Evolutionary conservation across 2,113 vertebrate genomes (phyloP), one percentile per base, ranked within the genome.

Genomic region (Sialia sialis): DNA sequence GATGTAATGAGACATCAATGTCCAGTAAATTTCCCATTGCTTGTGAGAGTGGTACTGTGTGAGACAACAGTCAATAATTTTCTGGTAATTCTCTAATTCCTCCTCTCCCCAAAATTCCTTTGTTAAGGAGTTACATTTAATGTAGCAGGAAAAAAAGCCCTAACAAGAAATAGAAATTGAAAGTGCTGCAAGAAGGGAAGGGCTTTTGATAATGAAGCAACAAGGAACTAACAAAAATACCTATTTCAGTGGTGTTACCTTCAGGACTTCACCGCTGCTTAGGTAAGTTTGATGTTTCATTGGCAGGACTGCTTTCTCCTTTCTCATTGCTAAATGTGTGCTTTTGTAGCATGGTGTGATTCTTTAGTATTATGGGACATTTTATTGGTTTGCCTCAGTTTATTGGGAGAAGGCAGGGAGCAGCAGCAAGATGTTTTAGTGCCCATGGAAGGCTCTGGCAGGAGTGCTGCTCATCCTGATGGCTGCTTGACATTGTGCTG

Each of bases 1-100:
- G 94, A 93, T 89, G 85, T 98, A 98, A 98, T 97, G 97, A 98
- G 97, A 97, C 96, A 90, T 97, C 95, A 94, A 46, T 55, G 85
- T 97, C 97, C 95, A 89, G 96, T 95, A 97, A 97, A 97, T 95
- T 95, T 96, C 96, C 95, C 58, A 90, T 97, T 96, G 95, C 94
- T 96, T 96, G 91, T 55, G 32, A 93, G 93, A 96, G 60, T 75
- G 80, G 68, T 94, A 81, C 89, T 79, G 54, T 43, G 13, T 94
- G 80, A 95, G 87, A 92, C 89, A 93, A 90, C 89, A 92, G 94
- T 95, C 67, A 46, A 90, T 97, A 97, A 97, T 98, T 97, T 97
- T 96, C 96, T 96, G 90, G 94, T 97, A 98, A 98, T 97, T 97
- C 85, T 94, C 84, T 97, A 97, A 97, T 93, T 92, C 84, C 25